These are phyloP conservation scores for Sorex maritimensis DNA, from an alignment of 2,797 vertebrate genomes.

Conservation along the genomic window DNA sequence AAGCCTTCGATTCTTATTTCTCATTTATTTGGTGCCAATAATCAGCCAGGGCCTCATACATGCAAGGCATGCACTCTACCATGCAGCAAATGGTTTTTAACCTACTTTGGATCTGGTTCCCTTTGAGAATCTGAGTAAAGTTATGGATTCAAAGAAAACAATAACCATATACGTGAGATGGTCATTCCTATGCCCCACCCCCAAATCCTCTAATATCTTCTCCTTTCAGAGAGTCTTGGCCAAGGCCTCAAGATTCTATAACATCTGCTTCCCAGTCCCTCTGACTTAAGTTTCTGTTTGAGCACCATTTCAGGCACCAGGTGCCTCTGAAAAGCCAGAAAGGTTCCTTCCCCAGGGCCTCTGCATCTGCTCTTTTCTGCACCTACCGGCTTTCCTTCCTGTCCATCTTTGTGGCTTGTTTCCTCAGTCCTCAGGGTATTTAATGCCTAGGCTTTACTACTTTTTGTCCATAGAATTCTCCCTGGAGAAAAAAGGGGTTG, in stretches of 20 bases:
- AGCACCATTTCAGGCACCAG: neutral
- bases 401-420: neutral
- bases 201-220: neutral
- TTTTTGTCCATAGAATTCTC: neutral
- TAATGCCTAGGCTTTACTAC: no score
- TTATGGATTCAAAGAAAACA: neutral
- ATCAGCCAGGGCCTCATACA: no score
- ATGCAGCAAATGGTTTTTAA: neutral
- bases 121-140: constrained; percentile 43
- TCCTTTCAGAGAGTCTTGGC: neutral
- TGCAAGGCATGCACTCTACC: no score
- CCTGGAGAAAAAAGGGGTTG: neutral
- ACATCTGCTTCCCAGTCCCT: neutral
- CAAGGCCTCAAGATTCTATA: neutral
- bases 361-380: neutral
- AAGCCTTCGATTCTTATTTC: no score
- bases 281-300: neutral
- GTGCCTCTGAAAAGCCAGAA: neutral
- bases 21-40: no score
- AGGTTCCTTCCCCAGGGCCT: neutral
- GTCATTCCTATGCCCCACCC: neutral
- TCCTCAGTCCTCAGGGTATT: neutral
- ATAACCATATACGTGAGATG: no score
- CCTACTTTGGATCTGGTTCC: neutral
- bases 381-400: neutral